These are phyloP conservation scores for Cygnus olor DNA, from an alignment of 2,797 vertebrate species.

Conservation along the genomic window DNA sequence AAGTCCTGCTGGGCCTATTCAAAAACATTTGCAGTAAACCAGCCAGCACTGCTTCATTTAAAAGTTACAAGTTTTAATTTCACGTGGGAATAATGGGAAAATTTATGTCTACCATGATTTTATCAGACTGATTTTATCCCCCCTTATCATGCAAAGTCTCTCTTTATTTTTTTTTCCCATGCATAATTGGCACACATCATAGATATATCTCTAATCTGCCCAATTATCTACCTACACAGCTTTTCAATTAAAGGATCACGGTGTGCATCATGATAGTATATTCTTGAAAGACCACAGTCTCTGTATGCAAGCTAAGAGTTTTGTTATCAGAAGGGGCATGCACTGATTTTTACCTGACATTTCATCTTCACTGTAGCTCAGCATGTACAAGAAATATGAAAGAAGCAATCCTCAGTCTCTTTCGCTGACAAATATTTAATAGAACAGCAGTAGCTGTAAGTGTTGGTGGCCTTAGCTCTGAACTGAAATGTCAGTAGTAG, in stretches of 20 bases:
- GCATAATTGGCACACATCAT: background rate
- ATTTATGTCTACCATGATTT: conserved; percentile 46
- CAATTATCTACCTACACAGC: conserved; percentile 41
- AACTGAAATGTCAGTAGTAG: conserved; percentile 71
- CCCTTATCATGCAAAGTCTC: background rate
- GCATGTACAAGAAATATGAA: conserved; percentile 14
- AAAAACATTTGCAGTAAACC: conserved; percentile 24
- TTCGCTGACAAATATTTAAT: conserved; percentile 74
- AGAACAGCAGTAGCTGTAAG: conserved; percentile 53
- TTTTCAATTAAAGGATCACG: conserved; percentile 63
- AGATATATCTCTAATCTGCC: conserved; percentile 12
- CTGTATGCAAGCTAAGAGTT: conserved; percentile 40
- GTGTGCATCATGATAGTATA: background rate
- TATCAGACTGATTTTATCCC: conserved; percentile 21
- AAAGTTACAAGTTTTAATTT: conserved; percentile 57
- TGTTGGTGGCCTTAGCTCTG: conserved; percentile 41
- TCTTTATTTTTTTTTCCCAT: background rate
- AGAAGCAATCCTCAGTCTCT: conserved; percentile 28
- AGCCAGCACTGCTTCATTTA: conserved; percentile 36
- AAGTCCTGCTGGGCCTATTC: conserved; percentile 37
- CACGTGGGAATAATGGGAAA: conserved; percentile 17
- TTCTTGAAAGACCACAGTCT: conserved; percentile 42
- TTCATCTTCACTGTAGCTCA: conserved; percentile 40
- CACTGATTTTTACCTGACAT: conserved; percentile 56
- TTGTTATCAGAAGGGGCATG: conserved; percentile 52